Percentiles rank a stretch among this genome's conserved stretches.
These are phyloP conservation scores for Polydesmus complanatus DNA, from an alignment of 2,888 invertebrate species.

Conservation along the genomic window DNA sequence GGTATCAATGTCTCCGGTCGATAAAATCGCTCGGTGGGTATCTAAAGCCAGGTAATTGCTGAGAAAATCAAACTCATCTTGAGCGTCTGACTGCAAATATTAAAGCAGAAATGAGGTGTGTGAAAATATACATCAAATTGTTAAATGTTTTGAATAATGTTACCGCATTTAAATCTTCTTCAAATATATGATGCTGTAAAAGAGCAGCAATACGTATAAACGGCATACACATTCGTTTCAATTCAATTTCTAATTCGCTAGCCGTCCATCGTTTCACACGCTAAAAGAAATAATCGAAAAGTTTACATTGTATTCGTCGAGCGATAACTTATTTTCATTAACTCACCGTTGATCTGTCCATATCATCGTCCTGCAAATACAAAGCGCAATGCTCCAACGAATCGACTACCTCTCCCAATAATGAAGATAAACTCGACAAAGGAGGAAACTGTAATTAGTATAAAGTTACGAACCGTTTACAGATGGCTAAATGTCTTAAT, in stretches of 20 bases:
- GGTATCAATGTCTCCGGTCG: slow-evolving; percentile 1
- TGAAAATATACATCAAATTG: too few relatives aligned
- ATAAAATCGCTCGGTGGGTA: slow-evolving; percentile 30
- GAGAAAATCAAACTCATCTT: slow-evolving; percentile 60
- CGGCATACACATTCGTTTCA: slow-evolving; percentile 66
- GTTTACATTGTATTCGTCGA: neutral
- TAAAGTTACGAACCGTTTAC: neutral
- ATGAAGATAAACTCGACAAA: slow-evolving; percentile 18
- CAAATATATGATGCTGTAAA: slow-evolving; percentile 56
- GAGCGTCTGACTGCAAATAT: neutral
- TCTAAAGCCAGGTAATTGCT: slow-evolving; percentile 64
- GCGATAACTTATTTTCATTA: neutral
- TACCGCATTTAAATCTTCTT: slow-evolving; percentile 40
- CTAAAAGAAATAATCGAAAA: neutral
- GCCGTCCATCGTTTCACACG: slow-evolving; percentile 14
- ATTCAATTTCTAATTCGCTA: slow-evolving; percentile 37
- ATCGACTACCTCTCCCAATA: slow-evolving; percentile 34
- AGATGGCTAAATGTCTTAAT: neutral
- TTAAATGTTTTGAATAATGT: too few relatives aligned
- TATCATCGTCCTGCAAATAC: slow-evolving; percentile 44
- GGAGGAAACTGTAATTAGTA: neutral
- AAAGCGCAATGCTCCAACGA: slow-evolving; percentile 43
- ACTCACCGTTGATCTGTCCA: slow-evolving; percentile 23
- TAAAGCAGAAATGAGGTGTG: neutral
- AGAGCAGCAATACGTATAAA: slow-evolving; percentile 71